Base-by-base conservation (phyloP, 1,140 invertebrate species). In the Platyscapa corneri region DNA sequence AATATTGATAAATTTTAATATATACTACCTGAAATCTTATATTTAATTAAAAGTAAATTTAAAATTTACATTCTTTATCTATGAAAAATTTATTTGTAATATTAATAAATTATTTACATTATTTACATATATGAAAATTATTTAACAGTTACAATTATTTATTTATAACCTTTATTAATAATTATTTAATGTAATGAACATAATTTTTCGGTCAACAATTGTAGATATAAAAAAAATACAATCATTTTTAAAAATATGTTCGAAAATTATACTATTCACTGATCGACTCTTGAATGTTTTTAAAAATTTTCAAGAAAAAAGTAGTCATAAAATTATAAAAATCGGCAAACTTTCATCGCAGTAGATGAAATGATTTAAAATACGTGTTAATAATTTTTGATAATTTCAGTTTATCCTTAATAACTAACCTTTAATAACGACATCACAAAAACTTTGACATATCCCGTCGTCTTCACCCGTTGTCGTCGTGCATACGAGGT, bases 341-440 rank as follows among this genome's bases (percentile, higher is more conserved):
- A 39, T 79, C 14, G 16, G 3, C 5, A 53, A 23, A 77, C n/a
- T 53, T 77, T 34, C 8, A 53, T 10, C 20, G 3, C 0, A 32
- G 0, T 6, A 75, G n/a, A 64, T n/a, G 53, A 75, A 18, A n/a
- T 7, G 6, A 23, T 37, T 34, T 42, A n/a, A 23, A 42, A 82
- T 81, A 74, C n/a, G 81, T 78, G 56, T 87, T 65, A 30, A 72
- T 12, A 16, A 60, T 76, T n/a, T 42, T 30, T 0, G 37, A 76
- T 30, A 64, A 85, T 53, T 74, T 34, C 3, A 7, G 14, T 32
- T 30, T 30, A 83, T 67, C 53, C 53, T 34, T 0, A 34, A 23
- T n/a, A 84, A 88, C 88, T 88, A 87, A 88, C 88, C 87, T 87
- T 88, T 86, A 88, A 87, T 79, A 87, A 85, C 81, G 88, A 86